Evolutionary conservation across 2,113 vertebrate genomes (phyloP).

Genomic region (Hypocryptadius cinnamomeus): DNA sequence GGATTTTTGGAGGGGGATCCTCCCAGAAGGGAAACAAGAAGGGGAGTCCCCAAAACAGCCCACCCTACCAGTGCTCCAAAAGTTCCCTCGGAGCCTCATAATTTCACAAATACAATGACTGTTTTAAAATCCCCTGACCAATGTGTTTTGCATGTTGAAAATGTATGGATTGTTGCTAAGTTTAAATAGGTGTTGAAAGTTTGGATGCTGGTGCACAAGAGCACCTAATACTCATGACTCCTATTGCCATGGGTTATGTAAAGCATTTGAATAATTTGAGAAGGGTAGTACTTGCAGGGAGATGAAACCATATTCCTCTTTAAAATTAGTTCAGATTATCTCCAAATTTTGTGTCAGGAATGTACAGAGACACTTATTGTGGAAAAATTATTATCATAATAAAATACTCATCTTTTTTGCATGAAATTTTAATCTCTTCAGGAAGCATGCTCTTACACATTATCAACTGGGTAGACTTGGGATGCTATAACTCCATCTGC

Average conservation of each 20-base stretch:
- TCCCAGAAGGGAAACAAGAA: background rate
- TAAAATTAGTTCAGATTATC: background rate
- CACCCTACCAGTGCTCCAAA: fast-evolving
- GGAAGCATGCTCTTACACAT: fast-evolving
- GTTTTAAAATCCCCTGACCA: background rate
- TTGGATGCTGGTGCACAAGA: background rate
- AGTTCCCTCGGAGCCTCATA: background rate
- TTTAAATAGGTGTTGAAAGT: background rate
- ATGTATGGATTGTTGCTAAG: background rate
- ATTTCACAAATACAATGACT: background rate
- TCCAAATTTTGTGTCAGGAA: background rate
- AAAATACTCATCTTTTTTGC: background rate
- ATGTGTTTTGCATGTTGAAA: background rate
- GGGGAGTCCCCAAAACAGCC: background rate
- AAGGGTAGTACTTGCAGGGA: background rate
- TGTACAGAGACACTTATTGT: background rate
- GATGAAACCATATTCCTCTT: background rate
- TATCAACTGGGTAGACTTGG: background rate
- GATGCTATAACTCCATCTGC: background rate
- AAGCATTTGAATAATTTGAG: background rate
- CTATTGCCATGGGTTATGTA: background rate
- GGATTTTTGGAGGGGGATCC: background rate
- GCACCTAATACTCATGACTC: background rate
- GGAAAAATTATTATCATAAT: background rate
- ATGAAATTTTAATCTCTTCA: background rate